Evolutionary conservation across 2,888 invertebrate species (phyloP).

Genomic region (Temnothorax unifasciatus): DNA sequence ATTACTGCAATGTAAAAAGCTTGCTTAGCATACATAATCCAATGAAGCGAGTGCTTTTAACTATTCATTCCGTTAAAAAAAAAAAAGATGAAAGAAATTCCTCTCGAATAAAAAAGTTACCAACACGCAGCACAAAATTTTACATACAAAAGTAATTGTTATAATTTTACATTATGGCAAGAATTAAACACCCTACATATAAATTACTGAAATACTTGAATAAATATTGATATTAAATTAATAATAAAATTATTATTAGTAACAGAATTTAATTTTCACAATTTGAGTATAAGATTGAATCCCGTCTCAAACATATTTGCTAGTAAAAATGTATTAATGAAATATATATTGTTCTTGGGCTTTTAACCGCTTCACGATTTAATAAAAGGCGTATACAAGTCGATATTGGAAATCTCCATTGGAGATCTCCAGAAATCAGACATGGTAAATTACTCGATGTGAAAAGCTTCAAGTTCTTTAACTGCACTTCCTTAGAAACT

Average conservation of each 20-base stretch:
- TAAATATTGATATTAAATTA: neutral
- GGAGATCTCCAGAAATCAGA: neutral
- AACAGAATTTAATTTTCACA: neutral
- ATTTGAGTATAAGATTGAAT: neutral
- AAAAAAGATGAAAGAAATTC: slow-evolving; percentile 14
- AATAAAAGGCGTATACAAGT: neutral
- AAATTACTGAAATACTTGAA: neutral
- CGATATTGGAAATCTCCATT: neutral
- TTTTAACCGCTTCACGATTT: neutral
- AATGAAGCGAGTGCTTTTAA: slow-evolving; percentile 11
- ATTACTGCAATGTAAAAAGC: slow-evolving; percentile 11
- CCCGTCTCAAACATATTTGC: neutral
- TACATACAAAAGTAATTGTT: neutral
- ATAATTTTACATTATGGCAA: neutral
- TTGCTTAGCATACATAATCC: slow-evolving; percentile 10
- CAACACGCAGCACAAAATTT: neutral
- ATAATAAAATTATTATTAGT: slow-evolving; percentile 9
- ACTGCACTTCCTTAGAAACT: neutral
- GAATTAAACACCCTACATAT: neutral
- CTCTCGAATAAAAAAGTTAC: neutral
- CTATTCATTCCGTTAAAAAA: slow-evolving; percentile 18
- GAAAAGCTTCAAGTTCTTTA: neutral
- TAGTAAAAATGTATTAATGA: neutral
- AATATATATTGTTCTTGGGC: neutral
- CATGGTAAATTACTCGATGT: neutral